Evolutionary conservation across 2,113 vertebrate genomes (phyloP).

Genomic region (Eubucco bourcierii): DNA sequence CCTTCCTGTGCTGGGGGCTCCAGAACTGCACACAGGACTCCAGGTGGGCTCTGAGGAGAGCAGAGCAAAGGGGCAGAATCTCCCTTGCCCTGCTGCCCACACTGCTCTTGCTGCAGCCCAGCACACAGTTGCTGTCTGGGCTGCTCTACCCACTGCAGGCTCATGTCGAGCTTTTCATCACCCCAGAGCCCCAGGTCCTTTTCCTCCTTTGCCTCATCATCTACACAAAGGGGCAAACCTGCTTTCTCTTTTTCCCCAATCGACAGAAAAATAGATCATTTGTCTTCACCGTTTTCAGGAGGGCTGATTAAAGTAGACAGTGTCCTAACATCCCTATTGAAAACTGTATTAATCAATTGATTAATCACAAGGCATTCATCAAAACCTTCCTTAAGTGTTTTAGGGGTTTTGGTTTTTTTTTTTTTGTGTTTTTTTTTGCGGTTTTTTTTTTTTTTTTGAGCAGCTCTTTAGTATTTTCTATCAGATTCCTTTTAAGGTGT

Average conservation of each 20-base stretch:
- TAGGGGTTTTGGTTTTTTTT: slow-evolving; percentile 8
- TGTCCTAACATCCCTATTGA: slow-evolving; percentile 96
- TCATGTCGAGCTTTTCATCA: no score
- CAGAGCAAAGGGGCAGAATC: no score
- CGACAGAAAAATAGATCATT: slow-evolving; percentile 80
- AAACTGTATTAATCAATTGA: slow-evolving; percentile 99
- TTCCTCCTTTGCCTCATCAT: slow-evolving; percentile 64
- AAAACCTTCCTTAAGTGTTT: slow-evolving; percentile 86
- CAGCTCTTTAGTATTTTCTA: slow-evolving; percentile 84
- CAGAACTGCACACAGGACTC: no score
- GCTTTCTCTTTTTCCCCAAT: slow-evolving; percentile 66
- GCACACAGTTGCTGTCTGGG: no score
- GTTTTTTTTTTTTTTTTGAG: slow-evolving; percentile 70
- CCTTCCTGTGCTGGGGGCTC: no score
- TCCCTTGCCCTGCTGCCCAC: no score
- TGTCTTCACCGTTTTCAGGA: slow-evolving; percentile 89
- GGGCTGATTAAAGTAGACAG: slow-evolving; percentile 94
- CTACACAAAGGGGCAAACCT: slow-evolving; percentile 78
- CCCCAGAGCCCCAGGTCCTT: no score
- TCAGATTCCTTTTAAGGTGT: slow-evolving; percentile 88
- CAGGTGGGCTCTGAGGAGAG: no score
- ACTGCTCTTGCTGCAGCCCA: no score
- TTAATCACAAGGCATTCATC: slow-evolving; percentile 95
- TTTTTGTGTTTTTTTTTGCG: slow-evolving; percentile 43
- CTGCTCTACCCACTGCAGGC: no score